These are phyloP conservation scores for Chironomus tentans DNA, from an alignment of 2,888 invertebrate species.

Conservation along the genomic window DNA sequence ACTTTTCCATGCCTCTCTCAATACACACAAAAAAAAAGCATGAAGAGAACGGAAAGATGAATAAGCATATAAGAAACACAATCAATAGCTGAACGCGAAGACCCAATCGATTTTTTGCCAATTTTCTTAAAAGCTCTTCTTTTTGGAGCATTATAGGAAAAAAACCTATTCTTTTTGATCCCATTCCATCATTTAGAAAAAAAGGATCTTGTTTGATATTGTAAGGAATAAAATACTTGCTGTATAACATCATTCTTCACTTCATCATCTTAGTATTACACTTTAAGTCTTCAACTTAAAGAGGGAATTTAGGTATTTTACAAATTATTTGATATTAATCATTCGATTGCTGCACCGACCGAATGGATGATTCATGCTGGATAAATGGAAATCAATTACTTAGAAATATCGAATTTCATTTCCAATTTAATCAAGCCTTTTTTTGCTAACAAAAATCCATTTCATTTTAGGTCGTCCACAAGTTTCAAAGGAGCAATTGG, in stretches of 20 bases:
- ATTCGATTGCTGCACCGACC: neutral
- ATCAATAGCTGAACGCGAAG: neutral
- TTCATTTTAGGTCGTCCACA: conserved; percentile 7
- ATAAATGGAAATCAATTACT: neutral
- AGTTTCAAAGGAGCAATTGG: conserved; percentile 49
- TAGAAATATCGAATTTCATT: neutral
- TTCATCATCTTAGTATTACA: neutral
- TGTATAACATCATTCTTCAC: neutral
- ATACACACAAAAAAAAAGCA: neutral
- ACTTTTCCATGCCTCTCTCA: no score
- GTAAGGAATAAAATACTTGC: neutral
- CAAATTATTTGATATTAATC: neutral
- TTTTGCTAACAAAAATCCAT: neutral
- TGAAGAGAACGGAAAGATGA: neutral
- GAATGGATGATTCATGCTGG: neutral
- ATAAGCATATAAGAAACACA: neutral
- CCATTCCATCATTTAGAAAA: neutral
- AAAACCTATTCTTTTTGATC: neutral
- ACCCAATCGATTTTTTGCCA: neutral
- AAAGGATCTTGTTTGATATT: neutral
- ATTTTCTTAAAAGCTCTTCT: neutral
- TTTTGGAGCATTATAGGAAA: neutral
- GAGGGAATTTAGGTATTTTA: neutral
- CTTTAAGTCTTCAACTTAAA: neutral
- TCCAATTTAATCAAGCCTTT: neutral